These are phyloP conservation scores for Epinephelus moara DNA, from an alignment of 2,113 vertebrate genomes.

Conservation along the genomic window DNA sequence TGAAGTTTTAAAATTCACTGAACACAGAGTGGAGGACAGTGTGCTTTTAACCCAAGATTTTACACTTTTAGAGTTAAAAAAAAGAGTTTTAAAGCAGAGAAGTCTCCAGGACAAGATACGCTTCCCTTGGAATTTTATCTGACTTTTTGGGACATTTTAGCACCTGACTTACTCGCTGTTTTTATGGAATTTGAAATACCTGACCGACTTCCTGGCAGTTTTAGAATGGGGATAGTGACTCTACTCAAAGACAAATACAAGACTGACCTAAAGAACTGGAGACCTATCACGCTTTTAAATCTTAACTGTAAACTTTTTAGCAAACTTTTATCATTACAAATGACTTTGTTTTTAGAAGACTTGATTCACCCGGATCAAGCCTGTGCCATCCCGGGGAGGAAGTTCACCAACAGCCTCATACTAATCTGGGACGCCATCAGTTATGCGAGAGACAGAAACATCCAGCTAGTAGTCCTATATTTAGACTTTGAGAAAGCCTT, in stretches of 20 bases:
- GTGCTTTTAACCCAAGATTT: conserved; percentile 14
- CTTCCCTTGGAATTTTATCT: conserved; percentile 16
- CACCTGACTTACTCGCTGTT: not conserved
- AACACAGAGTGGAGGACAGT: not conserved
- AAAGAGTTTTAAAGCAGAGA: conserved; percentile 1
- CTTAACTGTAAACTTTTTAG: conserved; percentile 27
- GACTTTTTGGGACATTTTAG: not conserved
- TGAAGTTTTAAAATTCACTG: not conserved
- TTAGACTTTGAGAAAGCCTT: not conserved
- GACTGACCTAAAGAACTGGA: conserved; percentile 8
- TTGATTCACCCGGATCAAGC: conserved; percentile 13
- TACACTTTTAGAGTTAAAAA: not conserved
- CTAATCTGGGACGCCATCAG: conserved; percentile 2
- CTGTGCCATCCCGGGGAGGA: conserved; percentile 11
- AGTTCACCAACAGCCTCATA: conserved; percentile 22
- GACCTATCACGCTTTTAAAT: conserved; percentile 26
- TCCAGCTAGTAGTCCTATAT: not conserved
- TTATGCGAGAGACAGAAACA: conserved; percentile 9
- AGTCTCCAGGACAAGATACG: not conserved
- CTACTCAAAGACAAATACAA: conserved; percentile 12
- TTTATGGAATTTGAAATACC: not conserved
- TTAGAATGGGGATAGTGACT: conserved; percentile 26
- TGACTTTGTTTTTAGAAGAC: not conserved
- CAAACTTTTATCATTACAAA: not conserved
- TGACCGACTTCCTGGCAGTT: not conserved